Conservation (phyloP, 2,888 invertebrate species). For the Eremobia ochroleuca region DNA sequence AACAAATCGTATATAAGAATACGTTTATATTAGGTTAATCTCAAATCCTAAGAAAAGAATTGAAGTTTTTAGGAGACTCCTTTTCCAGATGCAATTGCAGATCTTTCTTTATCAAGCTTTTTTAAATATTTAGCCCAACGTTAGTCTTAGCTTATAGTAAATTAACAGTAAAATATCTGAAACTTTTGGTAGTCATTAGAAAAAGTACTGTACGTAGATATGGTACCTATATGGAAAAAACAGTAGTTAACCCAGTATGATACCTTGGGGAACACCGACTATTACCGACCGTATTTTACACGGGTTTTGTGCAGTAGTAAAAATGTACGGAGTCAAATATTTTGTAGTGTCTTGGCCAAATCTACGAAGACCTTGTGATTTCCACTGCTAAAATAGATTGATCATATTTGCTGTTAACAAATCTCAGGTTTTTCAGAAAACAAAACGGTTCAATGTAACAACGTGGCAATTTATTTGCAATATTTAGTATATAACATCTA, state of each 20-base stretch:
- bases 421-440: slow-evolving; percentile 6
- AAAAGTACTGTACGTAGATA: not conserved
- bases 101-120: not conserved
- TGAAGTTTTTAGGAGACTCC: not conserved
- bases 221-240: not conserved
- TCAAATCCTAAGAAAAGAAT: not conserved
- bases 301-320: not conserved
- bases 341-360: not conserved
- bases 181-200: not conserved
- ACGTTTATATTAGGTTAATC: not conserved
- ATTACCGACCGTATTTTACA: not conserved
- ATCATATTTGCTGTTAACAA: not conserved
- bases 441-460: not conserved
- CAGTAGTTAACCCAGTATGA: not conserved
- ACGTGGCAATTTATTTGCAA: not conserved
- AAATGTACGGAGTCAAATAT: not conserved
- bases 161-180: not conserved
- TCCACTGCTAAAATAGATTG: not conserved
- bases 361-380: not conserved
- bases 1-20: not conserved
- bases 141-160: not conserved
- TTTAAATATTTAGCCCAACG: not conserved
- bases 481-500: slow-evolving; percentile 20
- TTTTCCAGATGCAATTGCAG: not conserved
- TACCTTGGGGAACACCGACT: not conserved